These are phyloP conservation scores for Beris morrisii DNA, from an alignment of 2,888 invertebrate species.

Conservation along the genomic window DNA sequence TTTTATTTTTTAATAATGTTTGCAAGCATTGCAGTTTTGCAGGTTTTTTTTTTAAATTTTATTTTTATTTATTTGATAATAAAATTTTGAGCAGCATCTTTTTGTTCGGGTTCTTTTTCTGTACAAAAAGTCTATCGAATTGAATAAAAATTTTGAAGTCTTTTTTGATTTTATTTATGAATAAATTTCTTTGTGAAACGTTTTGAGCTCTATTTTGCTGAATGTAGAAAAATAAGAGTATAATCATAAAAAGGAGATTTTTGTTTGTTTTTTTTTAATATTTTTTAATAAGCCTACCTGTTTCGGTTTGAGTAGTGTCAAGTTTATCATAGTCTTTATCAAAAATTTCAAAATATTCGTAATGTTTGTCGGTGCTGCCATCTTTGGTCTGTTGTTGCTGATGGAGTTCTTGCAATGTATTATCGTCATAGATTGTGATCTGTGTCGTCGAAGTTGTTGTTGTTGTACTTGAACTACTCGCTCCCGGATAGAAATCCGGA, in stretches of 20 bases:
- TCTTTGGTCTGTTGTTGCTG: conserved; percentile 22
- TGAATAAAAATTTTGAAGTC: conserved; percentile 21
- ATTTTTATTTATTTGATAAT: conserved; percentile 3
- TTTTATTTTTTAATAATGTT: conserved; percentile 34
- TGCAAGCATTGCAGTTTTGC: conserved; percentile 36
- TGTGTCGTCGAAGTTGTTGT: conserved; percentile 16
- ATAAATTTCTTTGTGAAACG: conserved; percentile 10
- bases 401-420: conserved; percentile 10
- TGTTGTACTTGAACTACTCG: conserved; percentile 8
- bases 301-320: conserved; percentile 31
- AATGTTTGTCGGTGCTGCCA: conserved; percentile 30
- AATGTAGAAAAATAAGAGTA: conserved; percentile 10
- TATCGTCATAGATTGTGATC: conserved; percentile 24
- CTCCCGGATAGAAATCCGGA: conserved; percentile 35
- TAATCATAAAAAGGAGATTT: conserved; percentile 20
- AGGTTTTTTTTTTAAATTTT: conserved; percentile 16
- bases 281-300: conserved; percentile 35
- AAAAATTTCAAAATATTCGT: conserved; percentile 38
- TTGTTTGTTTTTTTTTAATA: conserved; percentile 13
- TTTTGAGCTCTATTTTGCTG: conserved; percentile 35
- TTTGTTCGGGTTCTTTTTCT: not conserved
- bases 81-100: conserved; percentile 7
- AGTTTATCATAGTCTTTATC: conserved; percentile 36
- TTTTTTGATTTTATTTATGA: not conserved
- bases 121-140: too few species aligned